A percentile compares a stretch with the other conserved stretches of the same genome.
Conservation (phyloP, 2,888 invertebrate species). For the Amblyjoppa proteus region DNA sequence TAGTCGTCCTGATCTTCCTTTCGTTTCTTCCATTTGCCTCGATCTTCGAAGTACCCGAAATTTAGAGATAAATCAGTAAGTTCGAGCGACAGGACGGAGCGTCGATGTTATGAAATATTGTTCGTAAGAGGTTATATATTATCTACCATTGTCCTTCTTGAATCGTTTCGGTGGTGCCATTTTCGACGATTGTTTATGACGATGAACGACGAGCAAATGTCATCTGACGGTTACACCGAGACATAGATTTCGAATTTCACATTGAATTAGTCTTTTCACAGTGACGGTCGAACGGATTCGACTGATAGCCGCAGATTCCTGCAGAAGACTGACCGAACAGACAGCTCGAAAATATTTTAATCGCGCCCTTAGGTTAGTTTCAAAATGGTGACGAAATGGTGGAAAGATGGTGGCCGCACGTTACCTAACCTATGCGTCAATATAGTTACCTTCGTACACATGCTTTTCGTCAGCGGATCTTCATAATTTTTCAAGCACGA, state of each 20-base stretch:
- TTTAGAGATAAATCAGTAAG: not conserved
- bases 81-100: constrained; percentile 1
- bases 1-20: constrained; percentile 86
- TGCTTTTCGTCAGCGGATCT: not conserved
- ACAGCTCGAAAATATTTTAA: not conserved
- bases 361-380: too few relatives aligned
- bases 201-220: not conserved
- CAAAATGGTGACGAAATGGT: too few relatives aligned
- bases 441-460: not conserved
- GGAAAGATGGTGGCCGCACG: too few relatives aligned
- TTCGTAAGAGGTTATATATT: constrained; percentile 59
- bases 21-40: constrained; percentile 86
- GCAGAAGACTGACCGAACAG: not conserved
- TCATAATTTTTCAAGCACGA: not conserved
- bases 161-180: constrained; percentile 87
- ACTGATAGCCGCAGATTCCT: not conserved
- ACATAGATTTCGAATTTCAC: not conserved
- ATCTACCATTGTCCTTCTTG: constrained; percentile 82
- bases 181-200: constrained; percentile 21
- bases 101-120: constrained; percentile 30
- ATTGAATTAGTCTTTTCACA: not conserved
- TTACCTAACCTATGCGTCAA: not conserved
- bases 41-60: constrained; percentile 74
- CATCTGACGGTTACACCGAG: not conserved
- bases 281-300: not conserved